Percentiles rank a stretch among this genome's conserved stretches.
Conservation (phyloP, 2,113 vertebrate species). For the Typhlomys cinereus region DNA sequence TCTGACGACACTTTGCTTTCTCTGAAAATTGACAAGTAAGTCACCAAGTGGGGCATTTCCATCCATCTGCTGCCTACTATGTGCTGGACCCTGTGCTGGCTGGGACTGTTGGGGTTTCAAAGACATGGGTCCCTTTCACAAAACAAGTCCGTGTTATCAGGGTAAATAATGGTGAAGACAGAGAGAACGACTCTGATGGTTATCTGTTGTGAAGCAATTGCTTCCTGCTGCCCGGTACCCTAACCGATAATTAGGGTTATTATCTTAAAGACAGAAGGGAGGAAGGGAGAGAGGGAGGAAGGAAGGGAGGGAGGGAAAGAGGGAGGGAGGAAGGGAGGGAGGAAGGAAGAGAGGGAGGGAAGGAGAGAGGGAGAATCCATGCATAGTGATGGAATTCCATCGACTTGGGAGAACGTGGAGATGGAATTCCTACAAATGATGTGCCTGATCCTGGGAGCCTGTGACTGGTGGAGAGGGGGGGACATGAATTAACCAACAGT, state of each 20-base stretch:
- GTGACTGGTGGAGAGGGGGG: background rate
- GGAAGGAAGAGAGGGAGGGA: background rate
- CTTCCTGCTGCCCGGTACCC: background rate
- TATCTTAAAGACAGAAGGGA: too few relatives aligned
- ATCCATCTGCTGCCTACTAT: too few relatives aligned
- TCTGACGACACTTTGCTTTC: background rate
- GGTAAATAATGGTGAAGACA: background rate
- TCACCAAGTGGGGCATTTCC: background rate
- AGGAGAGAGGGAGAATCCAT: background rate
- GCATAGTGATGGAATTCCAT: background rate
- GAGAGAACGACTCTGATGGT: too few relatives aligned
- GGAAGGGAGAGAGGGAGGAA: too few relatives aligned
- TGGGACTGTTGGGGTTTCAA: background rate
- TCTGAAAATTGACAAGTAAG: background rate
- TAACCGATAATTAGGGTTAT: background rate
- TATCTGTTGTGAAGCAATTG: background rate
- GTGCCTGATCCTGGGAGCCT: background rate
- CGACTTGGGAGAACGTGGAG: background rate
- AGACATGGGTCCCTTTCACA: background rate
- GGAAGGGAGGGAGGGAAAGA: background rate
- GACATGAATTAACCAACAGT: background rate
- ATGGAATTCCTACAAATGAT: background rate
- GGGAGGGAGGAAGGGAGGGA: background rate
- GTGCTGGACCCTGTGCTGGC: background rate
- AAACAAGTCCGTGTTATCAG: accelerated